Evolutionary conservation across 2,888 invertebrate species (phyloP).

Genomic region (Mantis religiosa): DNA sequence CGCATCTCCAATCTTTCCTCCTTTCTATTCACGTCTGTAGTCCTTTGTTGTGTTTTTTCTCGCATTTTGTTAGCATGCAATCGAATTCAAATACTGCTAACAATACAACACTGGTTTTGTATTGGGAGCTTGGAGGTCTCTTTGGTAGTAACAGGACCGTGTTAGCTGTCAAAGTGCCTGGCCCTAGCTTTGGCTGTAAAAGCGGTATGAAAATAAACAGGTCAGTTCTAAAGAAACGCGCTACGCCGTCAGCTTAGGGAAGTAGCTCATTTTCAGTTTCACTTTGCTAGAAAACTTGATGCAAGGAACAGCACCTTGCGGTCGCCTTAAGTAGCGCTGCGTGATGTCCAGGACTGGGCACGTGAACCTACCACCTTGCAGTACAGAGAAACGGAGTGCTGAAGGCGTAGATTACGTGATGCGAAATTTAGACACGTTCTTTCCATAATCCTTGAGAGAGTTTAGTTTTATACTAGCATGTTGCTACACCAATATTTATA

Average conservation of each 20-base stretch:
- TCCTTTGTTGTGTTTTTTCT: background rate
- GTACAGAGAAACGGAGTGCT: background rate
- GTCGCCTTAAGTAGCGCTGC: background rate
- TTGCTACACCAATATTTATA: too few relatives aligned
- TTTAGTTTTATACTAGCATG: too few relatives aligned
- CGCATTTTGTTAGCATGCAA: conserved; percentile 3
- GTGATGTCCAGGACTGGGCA: background rate
- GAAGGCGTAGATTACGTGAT: background rate
- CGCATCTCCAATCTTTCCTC: background rate
- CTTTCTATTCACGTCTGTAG: background rate
- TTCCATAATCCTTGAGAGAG: background rate
- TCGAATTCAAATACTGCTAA: conserved; percentile 9
- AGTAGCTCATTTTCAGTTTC: background rate
- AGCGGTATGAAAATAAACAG: background rate
- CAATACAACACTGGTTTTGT: background rate
- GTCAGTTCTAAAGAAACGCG: background rate
- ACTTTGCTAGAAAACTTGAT: background rate
- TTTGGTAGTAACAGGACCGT: background rate
- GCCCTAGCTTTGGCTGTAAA: background rate
- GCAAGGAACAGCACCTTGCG: background rate
- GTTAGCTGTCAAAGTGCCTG: background rate
- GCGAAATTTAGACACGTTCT: background rate
- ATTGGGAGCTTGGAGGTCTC: background rate
- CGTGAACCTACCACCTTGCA: background rate
- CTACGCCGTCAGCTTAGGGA: background rate